Percentiles rank a stretch among this genome's conserved stretches.
Evolutionary conservation across 2,113 vertebrate species (phyloP).

Genomic region (Leucosticte australis): DNA sequence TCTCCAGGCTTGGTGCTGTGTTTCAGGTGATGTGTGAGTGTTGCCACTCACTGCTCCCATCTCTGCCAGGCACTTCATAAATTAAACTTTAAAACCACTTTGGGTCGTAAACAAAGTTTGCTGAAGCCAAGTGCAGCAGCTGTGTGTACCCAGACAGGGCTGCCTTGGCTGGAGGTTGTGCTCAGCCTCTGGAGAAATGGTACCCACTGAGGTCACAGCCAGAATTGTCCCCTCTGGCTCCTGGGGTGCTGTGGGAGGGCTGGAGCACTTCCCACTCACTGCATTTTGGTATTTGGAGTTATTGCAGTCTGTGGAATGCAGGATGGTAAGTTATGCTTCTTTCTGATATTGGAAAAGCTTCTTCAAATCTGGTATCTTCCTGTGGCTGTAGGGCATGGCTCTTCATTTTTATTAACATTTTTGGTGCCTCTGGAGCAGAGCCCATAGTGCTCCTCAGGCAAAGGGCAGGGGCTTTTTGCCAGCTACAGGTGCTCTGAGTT

Average conservation of each 20-base stretch:
- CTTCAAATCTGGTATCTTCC: neutral
- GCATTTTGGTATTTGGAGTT: neutral
- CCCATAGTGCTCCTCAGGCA: neutral
- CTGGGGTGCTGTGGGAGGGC: neutral
- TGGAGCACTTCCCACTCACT: neutral
- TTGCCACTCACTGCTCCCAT: neutral
- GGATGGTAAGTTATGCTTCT: neutral
- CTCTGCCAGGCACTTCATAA: neutral
- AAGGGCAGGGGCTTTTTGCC: neutral
- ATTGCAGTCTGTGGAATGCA: neutral
- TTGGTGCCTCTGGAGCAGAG: neutral
- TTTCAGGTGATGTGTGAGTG: neutral
- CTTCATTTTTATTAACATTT: neutral
- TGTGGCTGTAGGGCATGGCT: neutral
- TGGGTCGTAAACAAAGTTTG: neutral
- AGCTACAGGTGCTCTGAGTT: neutral
- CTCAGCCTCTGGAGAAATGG: neutral
- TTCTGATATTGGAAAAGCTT: neutral
- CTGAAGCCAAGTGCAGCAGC: neutral
- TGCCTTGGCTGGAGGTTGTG: neutral
- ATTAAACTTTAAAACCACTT: neutral
- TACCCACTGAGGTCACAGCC: neutral
- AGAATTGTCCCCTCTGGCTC: neutral
- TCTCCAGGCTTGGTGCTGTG: neutral
- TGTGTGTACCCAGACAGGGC: neutral